A percentile compares a stretch with the other conserved stretches of the same genome.
Evolutionary conservation across 2,113 vertebrate genomes (phyloP).

Genomic region (Zapus hudsonius): DNA sequence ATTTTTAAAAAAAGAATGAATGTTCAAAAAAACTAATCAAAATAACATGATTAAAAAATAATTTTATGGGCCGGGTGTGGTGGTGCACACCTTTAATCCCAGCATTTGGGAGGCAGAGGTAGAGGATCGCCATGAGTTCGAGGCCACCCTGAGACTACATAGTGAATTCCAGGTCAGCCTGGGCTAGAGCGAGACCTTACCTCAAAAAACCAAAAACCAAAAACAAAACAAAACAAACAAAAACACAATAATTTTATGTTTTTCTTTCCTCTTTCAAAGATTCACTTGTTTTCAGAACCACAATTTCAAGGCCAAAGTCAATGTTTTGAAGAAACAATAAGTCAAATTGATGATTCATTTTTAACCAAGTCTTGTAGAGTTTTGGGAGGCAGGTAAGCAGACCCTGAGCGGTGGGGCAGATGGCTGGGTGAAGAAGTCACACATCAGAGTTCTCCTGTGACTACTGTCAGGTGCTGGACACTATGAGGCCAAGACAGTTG

Average conservation of each 20-base stretch:
- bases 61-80: no score
- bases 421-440: background rate
- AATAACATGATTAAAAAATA: slow-evolving; percentile 35
- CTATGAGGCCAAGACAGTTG: background rate
- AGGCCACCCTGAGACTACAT: no score
- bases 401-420: background rate
- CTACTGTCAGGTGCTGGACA: background rate
- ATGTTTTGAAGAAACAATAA: slow-evolving; percentile 87
- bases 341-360: slow-evolving; percentile 89
- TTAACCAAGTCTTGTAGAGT: slow-evolving; percentile 92
- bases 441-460: background rate
- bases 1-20: no score
- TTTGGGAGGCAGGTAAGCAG: slow-evolving; percentile 91
- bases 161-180: no score
- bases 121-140: no score
- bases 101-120: no score
- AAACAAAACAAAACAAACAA: no score
- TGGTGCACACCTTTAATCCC: no score
- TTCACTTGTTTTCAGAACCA: slow-evolving; percentile 94
- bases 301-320: slow-evolving; percentile 90
- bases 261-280: slow-evolving; percentile 85
- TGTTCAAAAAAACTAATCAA: no score
- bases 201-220: no score
- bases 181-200: no score
- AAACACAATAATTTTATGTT: no score